Evolutionary conservation across 2,888 invertebrate species (phyloP).

Genomic region (Prosapia bicincta): DNA sequence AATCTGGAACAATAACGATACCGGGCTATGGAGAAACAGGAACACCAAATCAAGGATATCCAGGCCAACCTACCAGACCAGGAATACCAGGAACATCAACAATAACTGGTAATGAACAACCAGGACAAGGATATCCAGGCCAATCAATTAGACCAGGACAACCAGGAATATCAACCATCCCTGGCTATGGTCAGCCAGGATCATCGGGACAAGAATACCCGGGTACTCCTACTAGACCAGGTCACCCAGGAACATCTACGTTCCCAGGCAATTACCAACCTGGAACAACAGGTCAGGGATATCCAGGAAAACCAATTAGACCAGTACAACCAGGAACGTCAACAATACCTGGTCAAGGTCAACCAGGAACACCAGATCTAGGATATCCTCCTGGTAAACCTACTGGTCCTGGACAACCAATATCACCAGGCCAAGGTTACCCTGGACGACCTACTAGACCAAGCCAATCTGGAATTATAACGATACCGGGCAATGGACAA

Average conservation of each 20-base stretch:
- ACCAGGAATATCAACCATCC: constrained; percentile 44
- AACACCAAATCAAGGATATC: constrained; percentile 6
- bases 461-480: constrained; percentile 28
- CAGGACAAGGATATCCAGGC: constrained; percentile 43
- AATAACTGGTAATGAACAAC: constrained; percentile 33
- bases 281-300: constrained; percentile 13
- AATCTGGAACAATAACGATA: no score
- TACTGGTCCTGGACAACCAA: constrained; percentile 36
- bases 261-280: no score
- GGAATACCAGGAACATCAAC: constrained; percentile 37
- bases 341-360: no score
- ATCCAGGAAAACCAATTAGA: constrained; percentile 23
- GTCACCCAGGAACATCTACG: constrained; percentile 41
- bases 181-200: constrained; percentile 40
- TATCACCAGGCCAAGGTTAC: not conserved
- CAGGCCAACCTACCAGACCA: constrained; percentile 38
- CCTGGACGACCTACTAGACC: constrained; percentile 41
- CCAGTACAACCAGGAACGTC: constrained; percentile 34
- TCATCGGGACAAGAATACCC: constrained; percentile 38
- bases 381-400: constrained; percentile 47
- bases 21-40: no score
- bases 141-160: constrained; percentile 44
- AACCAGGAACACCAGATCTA: constrained; percentile 47
- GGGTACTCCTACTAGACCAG: constrained; percentile 39
- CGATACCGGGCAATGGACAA: constrained; percentile 39